Base-by-base conservation (phyloP, 2,888 invertebrate species). In the Neoaliturus tenellus region DNA sequence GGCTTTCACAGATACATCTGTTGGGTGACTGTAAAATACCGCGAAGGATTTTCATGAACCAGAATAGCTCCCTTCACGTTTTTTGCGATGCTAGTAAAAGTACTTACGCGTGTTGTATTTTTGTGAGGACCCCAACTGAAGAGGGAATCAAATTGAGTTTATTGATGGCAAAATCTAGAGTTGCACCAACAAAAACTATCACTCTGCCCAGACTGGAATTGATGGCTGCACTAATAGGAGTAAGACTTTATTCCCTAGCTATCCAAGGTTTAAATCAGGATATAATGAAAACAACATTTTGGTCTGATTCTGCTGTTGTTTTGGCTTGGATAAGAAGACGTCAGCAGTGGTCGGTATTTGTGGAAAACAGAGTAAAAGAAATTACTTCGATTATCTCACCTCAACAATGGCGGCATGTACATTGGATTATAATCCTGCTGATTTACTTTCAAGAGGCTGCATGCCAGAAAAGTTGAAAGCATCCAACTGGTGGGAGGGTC, bases 201-300 rank as follows among this genome's bases (percentile, higher is more conserved):
- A 84, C 82, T 14, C 51, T 84, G 35, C 84, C 84, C 12, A 44
- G 78, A 0, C 69, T 84, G 20, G 84, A 84, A 78, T 78, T 84
- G 20, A 75, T 84, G 31, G 84, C 82, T n/a, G 82, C 84, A 20
- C 31, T 78, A 33, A 82, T 82, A 20, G 84, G 75, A n/a, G 23
- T 73, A 14, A 33, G 84, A 28, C 28, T 84, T 39, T 84, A 78
- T 44, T 48, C 39, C 23, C 51, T 48, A 20, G 78, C 78, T 1
- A n/a, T 39, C 4, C 10, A 33, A 44, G 28, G 58, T 31, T 62
- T 84, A 20, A 51, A 73, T 4, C 55, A 78, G 23, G 28, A 39
- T 3, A 41, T 62, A 39, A 48, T 28, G 17, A 48, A 58, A 2
- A 31, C 44, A 51, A 35, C 35, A 44, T 85, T 84, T 69, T 85